These are phyloP conservation scores for Dreissena rostriformis DNA, from an alignment of 1,140 invertebrate genomes.

Conservation along the genomic window DNA sequence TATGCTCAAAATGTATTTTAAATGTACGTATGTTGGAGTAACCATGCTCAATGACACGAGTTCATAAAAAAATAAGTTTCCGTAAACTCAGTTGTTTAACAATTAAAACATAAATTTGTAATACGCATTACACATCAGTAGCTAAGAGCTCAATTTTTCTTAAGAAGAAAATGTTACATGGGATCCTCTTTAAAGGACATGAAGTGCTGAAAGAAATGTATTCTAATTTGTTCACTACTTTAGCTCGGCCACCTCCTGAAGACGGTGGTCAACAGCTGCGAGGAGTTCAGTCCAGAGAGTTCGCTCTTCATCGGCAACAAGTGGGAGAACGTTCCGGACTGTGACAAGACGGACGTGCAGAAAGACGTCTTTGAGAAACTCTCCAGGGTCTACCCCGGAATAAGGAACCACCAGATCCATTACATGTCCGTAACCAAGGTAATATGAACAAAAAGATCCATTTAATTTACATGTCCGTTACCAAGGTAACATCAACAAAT, in stretches of 20 bases:
- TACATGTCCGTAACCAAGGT: slow-evolving; percentile 65
- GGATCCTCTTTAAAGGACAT: too few relatives aligned
- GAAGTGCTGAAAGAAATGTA: too few relatives aligned
- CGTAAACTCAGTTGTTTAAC: too few relatives aligned
- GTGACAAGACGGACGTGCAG: slow-evolving; percentile 56
- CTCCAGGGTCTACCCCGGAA: slow-evolving; percentile 54
- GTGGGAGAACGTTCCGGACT: slow-evolving; percentile 66
- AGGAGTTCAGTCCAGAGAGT: slow-evolving; percentile 65
- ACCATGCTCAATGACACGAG: too few relatives aligned
- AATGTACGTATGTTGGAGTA: too few relatives aligned
- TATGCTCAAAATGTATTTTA: too few relatives aligned
- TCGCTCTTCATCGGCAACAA: slow-evolving; percentile 75
- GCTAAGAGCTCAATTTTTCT: too few relatives aligned
- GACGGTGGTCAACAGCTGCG: slow-evolving; percentile 57
- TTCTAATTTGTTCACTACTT: neutral
- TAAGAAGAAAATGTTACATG: too few relatives aligned
- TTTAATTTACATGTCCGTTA: slow-evolving; percentile 16
- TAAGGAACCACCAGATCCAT: slow-evolving; percentile 61
- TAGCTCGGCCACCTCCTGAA: slow-evolving; percentile 64
- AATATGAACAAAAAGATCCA: neutral
- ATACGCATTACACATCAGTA: too few relatives aligned
- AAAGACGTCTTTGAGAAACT: slow-evolving; percentile 61
- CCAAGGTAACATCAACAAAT: neutral
- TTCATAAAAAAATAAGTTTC: too few relatives aligned
- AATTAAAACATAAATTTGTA: too few relatives aligned